Percentiles rank a stretch among this genome's conserved stretches.
These are phyloP conservation scores for Sciurus carolinensis DNA, from an alignment of 2,797 vertebrate species.

Conservation along the genomic window DNA sequence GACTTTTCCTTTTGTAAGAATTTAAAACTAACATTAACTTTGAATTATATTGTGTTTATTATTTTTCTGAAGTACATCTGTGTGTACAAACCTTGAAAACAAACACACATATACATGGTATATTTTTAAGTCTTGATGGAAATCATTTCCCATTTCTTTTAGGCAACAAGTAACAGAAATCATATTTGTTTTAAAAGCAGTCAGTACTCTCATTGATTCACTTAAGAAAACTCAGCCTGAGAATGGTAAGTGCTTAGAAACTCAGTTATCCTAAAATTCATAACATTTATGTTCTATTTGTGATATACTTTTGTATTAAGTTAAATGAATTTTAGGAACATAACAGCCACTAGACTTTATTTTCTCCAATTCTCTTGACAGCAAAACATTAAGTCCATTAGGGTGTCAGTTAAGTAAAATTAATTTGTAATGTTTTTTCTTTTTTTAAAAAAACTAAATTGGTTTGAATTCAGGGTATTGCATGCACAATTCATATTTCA, in stretches of 20 bases:
- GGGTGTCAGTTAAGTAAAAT: slow-evolving; percentile 49
- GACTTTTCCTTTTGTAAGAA: slow-evolving; percentile 44
- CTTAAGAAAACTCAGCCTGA: slow-evolving; percentile 99
- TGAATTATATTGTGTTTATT: slow-evolving; percentile 49
- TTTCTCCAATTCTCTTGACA: not conserved
- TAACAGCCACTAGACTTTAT: not conserved
- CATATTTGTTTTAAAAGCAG: slow-evolving; percentile 99
- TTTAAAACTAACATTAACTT: slow-evolving; percentile 63
- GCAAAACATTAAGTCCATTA: slow-evolving; percentile 43
- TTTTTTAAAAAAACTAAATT: not conserved
- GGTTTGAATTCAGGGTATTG: slow-evolving; percentile 34
- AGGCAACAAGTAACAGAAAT: slow-evolving; percentile 99
- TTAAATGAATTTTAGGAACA: slow-evolving; percentile 63
- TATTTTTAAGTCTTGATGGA: slow-evolving; percentile 74
- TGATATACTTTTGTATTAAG: slow-evolving; percentile 13
- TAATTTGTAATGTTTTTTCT: slow-evolving; percentile 47
- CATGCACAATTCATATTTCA: slow-evolving; percentile 46
- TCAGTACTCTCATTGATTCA: slow-evolving; percentile 99
- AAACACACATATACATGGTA: not conserved
- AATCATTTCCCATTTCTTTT: slow-evolving; percentile 80
- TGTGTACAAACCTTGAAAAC: slow-evolving; percentile 30
- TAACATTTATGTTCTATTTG: not conserved
- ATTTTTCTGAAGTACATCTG: slow-evolving; percentile 56
- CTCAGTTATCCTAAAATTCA: slow-evolving; percentile 50
- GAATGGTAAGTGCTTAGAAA: slow-evolving; percentile 94